Evolutionary conservation across 2,113 vertebrate genomes (phyloP).

Genomic region (Dipodomys merriami): DNA sequence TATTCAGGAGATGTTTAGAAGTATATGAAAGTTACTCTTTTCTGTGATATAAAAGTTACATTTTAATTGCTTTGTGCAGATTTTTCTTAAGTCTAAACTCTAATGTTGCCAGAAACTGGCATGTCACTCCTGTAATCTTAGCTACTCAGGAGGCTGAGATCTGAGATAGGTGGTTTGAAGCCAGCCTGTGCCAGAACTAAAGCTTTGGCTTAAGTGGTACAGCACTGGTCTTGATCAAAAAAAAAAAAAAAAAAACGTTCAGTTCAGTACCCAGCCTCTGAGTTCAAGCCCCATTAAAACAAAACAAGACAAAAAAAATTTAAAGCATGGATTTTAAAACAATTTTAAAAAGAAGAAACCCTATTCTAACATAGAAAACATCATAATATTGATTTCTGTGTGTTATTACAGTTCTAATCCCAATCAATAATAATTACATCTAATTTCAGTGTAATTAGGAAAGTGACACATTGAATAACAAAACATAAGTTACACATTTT

Average conservation of each 20-base stretch:
- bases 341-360: not conserved
- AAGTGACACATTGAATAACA: not conserved
- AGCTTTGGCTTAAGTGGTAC: no score
- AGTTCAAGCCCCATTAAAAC: no score
- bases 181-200: no score
- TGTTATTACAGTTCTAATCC: conserved; percentile 21
- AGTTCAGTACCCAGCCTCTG: no score
- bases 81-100: conserved; percentile 6
- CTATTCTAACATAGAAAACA: conserved; percentile 2
- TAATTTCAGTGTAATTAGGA: not conserved
- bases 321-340: no score
- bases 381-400: conserved; percentile 43
- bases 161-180: no score
- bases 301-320: no score
- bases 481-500: conserved; percentile 48
- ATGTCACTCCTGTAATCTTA: no score
- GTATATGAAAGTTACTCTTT: not conserved
- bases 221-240: no score
- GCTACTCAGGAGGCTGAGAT: no score
- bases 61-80: conserved; percentile 48
- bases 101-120: not conserved
- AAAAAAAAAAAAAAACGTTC: no score
- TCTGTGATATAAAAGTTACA: conserved; percentile 45
- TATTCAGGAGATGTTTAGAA: conserved; percentile 36
- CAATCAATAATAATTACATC: conserved; percentile 25